These are phyloP conservation scores for Syngnathus scovelli DNA, from an alignment of 2,113 vertebrate species.

Conservation along the genomic window DNA sequence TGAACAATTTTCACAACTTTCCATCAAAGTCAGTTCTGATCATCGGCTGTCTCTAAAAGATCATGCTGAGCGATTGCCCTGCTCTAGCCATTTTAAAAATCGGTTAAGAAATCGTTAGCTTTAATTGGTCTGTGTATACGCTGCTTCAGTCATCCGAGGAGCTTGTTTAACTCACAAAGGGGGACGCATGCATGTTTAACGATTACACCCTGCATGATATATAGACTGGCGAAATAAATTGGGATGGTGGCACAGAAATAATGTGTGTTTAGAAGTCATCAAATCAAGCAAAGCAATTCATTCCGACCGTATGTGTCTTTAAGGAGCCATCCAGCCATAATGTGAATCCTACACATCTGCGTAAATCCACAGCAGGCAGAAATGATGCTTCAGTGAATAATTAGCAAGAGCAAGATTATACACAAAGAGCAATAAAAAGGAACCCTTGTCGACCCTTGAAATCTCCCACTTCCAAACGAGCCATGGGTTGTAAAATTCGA, in stretches of 20 bases:
- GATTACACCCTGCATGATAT: not conserved
- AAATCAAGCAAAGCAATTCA: constrained; percentile 12
- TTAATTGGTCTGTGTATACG: not conserved
- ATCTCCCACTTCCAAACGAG: constrained; percentile 13
- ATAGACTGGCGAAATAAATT: not conserved
- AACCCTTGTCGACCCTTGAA: constrained; percentile 17
- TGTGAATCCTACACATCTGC: constrained; percentile 8
- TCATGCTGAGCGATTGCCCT: not conserved
- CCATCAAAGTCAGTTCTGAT: not conserved
- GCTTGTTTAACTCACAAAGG: not conserved
- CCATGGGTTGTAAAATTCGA: constrained; percentile 12
- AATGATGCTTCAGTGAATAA: constrained; percentile 1
- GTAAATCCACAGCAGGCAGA: constrained; percentile 8
- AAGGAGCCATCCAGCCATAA: constrained; percentile 4
- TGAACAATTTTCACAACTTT: not conserved
- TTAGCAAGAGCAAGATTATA: constrained; percentile 16
- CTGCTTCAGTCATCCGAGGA: not conserved
- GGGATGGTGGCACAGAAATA: not conserved
- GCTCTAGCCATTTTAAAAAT: not conserved
- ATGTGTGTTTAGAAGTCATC: constrained; percentile 11
- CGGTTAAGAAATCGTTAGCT: not conserved
- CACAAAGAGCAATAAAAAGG: constrained; percentile 11
- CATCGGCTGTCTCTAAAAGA: not conserved
- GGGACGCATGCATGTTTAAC: not conserved
- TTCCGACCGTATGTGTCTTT: not conserved